Evolutionary conservation across 2,797 vertebrate genomes (phyloP).

Genomic region (Dicrostonyx torquatus): DNA sequence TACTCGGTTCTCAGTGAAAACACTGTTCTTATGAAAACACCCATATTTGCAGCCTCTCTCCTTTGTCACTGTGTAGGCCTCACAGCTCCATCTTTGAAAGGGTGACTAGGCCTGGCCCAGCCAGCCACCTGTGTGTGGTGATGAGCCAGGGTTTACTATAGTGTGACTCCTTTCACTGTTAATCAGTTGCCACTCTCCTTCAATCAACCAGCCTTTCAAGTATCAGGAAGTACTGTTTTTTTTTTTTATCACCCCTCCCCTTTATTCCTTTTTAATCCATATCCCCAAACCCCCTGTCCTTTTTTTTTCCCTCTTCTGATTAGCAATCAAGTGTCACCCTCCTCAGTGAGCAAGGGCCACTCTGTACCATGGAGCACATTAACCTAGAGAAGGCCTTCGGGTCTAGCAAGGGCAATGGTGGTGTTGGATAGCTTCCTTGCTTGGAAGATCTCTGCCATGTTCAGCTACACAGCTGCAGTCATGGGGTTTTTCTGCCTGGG

Average conservation of each 20-base stretch:
- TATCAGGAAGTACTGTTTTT: constrained; percentile 63
- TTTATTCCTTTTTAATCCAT: constrained; percentile 12
- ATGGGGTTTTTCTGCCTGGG: constrained; percentile 92
- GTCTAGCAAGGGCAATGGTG: constrained; percentile 62
- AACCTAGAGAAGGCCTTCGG: constrained; percentile 54
- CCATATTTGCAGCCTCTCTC: background rate
- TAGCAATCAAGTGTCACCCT: background rate
- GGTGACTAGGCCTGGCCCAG: background rate
- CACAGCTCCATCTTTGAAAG: constrained; percentile 11
- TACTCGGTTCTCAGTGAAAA: background rate
- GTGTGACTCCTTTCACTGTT: background rate
- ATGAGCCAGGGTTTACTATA: constrained; percentile 57
- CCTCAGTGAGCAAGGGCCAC: constrained; percentile 66
- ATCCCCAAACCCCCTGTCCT: constrained; percentile 56
- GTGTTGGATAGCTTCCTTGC: fast-evolving
- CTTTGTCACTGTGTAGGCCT: background rate
- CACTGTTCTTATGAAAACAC: background rate
- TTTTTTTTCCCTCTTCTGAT: constrained; percentile 4
- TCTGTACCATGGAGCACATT: constrained; percentile 65
- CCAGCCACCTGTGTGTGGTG: background rate
- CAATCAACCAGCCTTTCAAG: constrained; percentile 50
- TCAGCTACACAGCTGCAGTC: constrained; percentile 93
- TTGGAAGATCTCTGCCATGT: background rate
- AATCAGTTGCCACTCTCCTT: constrained; percentile 41
- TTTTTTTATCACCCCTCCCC: constrained; percentile 48